Percentiles rank a stretch among this genome's conserved stretches.
phyloP scores from a whole-genome alignment of 2,888 invertebrate species.

The Glomeris marginata region DNA sequence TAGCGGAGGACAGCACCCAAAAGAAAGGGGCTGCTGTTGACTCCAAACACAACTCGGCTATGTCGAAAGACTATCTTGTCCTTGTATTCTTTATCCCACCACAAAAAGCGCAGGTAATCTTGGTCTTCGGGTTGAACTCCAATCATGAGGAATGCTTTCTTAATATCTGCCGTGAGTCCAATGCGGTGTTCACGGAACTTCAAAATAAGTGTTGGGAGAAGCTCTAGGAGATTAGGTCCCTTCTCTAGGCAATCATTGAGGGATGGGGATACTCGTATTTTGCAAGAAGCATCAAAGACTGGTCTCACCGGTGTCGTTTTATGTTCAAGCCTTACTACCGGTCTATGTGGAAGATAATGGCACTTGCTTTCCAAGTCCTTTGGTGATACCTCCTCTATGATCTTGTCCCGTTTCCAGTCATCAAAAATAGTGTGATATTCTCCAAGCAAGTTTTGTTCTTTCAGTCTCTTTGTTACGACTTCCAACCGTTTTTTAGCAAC shows the following conservation, averaged over 20 bases:
- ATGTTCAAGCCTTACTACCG: background rate
- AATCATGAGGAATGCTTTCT: conserved; percentile 3
- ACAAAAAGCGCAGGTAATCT: background rate
- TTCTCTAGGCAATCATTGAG: conserved; percentile 2
- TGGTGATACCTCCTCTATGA: too few relatives aligned
- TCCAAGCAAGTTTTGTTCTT: too few relatives aligned
- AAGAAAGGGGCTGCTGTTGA: conserved; percentile 1
- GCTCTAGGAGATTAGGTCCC: background rate
- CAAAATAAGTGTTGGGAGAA: too few relatives aligned
- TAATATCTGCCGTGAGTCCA: background rate
- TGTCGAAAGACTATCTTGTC: background rate
- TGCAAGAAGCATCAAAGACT: background rate
- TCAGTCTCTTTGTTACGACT: too few relatives aligned
- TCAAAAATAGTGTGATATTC: too few relatives aligned
- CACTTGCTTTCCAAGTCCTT: too few relatives aligned
- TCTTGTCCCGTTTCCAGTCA: too few relatives aligned
- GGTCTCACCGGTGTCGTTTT: background rate
- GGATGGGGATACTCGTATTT: background rate
- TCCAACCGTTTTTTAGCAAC: too few relatives aligned
- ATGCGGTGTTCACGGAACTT: background rate
- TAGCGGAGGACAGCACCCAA: background rate
- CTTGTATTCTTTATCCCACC: background rate
- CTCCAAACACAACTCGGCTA: background rate
- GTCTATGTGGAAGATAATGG: background rate
- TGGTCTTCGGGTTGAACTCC: background rate